Percentiles rank a stretch among this genome's conserved stretches.
These are phyloP conservation scores for Montipora efflorescens DNA, from an alignment of 64 coral and sea anemone species.

Conservation along the genomic window DNA sequence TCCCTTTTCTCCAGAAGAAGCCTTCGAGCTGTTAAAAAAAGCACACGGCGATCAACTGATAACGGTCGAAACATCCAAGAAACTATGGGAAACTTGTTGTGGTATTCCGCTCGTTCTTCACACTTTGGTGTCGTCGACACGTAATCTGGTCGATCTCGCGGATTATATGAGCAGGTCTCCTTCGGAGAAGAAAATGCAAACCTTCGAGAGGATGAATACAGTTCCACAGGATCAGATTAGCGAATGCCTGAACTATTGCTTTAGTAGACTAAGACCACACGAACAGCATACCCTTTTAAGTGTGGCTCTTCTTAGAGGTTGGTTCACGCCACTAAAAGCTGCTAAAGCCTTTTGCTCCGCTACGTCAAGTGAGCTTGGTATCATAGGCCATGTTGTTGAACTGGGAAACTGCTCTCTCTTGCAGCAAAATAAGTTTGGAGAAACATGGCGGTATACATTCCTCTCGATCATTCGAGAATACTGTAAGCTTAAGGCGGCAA, in stretches of 20 bases:
- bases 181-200: background rate
- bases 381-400: background rate
- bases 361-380: background rate
- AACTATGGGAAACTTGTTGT: background rate
- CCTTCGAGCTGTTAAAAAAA: background rate
- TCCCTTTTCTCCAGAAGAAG: background rate
- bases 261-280: background rate
- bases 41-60: background rate
- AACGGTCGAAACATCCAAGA: background rate
- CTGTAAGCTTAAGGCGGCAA: background rate
- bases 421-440: background rate
- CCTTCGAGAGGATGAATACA: background rate
- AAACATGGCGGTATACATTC: background rate
- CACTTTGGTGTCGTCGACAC: background rate
- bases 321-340: background rate
- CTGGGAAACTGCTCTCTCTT: background rate
- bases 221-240: background rate
- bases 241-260: background rate
- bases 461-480: conserved; percentile 12
- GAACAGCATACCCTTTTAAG: background rate
- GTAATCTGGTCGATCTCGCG: background rate
- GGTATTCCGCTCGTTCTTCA: conserved; percentile 20
- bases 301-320: background rate
- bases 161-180: background rate
- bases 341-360: background rate